phyloP scores from a whole-genome alignment of 2,113 vertebrate genomes.

The Coryphaenoides rupestris region DNA sequence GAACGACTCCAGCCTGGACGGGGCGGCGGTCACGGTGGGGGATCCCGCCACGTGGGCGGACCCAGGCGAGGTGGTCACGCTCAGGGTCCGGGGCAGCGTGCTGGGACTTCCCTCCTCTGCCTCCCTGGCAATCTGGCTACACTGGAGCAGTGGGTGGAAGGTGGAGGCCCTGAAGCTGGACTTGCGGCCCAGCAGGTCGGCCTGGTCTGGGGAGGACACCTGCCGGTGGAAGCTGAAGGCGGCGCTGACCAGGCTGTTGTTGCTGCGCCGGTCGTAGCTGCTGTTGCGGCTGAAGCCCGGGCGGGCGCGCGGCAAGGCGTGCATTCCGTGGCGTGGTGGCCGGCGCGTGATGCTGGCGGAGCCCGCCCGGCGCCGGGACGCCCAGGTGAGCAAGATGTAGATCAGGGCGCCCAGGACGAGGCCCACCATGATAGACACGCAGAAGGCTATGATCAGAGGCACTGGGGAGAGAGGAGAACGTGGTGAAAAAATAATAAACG shows the following conservation, averaged over 20 bases:
- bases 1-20: slow-evolving; percentile 79
- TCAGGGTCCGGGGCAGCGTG: slow-evolving; percentile 76
- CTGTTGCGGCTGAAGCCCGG: slow-evolving; percentile 87
- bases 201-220: slow-evolving; percentile 80
- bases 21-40: slow-evolving; percentile 55
- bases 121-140: slow-evolving; percentile 84
- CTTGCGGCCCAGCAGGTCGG: slow-evolving; percentile 85
- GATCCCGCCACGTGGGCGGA: slow-evolving; percentile 68
- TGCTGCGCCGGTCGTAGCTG: slow-evolving; percentile 88
- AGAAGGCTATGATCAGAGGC: slow-evolving; percentile 88
- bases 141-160: slow-evolving; percentile 92
- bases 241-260: slow-evolving; percentile 88
- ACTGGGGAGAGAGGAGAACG: slow-evolving; percentile 67
- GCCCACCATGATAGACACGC: slow-evolving; percentile 86
- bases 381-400: slow-evolving; percentile 81
- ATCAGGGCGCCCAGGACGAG: slow-evolving; percentile 85
- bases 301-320: slow-evolving; percentile 64
- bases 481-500: no score
- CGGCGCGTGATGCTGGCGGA: slow-evolving; percentile 88
- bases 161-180: slow-evolving; percentile 91
- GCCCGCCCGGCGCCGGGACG: slow-evolving; percentile 82
- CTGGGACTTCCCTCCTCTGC: slow-evolving; percentile 83
- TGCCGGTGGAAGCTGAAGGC: slow-evolving; percentile 90
- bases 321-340: slow-evolving; percentile 67
- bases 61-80: slow-evolving; percentile 57